Evolutionary conservation across 1,140 invertebrate genomes (phyloP).

Genomic region (Saxidomus purpurata): DNA sequence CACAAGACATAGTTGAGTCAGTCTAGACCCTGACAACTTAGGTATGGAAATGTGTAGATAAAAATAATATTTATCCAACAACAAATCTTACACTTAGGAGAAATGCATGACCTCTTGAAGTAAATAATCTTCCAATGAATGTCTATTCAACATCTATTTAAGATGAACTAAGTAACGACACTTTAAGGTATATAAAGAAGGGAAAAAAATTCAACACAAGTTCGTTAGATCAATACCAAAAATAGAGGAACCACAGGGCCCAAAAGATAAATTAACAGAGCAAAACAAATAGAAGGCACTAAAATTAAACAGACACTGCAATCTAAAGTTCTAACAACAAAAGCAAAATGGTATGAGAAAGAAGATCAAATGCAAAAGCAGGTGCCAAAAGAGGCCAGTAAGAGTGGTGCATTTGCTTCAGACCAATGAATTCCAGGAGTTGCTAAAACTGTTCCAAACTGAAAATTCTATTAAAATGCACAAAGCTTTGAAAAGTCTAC

Average conservation of each 20-base stretch:
- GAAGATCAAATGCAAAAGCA: conserved; percentile 26
- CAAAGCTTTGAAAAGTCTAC: not conserved
- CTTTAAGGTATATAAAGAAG: not conserved
- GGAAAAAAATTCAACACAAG: not conserved
- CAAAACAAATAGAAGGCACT: conserved; percentile 53
- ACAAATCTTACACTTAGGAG: not conserved
- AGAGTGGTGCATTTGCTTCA: conserved; percentile 12
- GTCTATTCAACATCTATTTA: not conserved
- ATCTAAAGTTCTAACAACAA: not conserved
- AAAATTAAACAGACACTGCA: conserved; percentile 42
- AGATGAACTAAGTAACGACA: not conserved
- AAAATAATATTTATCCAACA: not conserved
- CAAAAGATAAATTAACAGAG: conserved; percentile 16
- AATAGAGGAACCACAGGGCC: not conserved
- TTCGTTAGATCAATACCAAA: too few relatives aligned
- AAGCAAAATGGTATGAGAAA: not conserved
- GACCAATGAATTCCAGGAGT: conserved; percentile 52
- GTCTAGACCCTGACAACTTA: not conserved
- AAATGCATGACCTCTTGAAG: not conserved
- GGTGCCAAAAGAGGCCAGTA: conserved; percentile 47
- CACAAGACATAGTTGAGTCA: not conserved
- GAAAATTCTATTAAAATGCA: conserved; percentile 24
- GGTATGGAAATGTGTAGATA: not conserved
- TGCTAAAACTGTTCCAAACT: conserved; percentile 51
- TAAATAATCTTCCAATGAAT: not conserved